Evolutionary conservation across 2,113 vertebrate species (phyloP).

Genomic region (Phycodurus eques): DNA sequence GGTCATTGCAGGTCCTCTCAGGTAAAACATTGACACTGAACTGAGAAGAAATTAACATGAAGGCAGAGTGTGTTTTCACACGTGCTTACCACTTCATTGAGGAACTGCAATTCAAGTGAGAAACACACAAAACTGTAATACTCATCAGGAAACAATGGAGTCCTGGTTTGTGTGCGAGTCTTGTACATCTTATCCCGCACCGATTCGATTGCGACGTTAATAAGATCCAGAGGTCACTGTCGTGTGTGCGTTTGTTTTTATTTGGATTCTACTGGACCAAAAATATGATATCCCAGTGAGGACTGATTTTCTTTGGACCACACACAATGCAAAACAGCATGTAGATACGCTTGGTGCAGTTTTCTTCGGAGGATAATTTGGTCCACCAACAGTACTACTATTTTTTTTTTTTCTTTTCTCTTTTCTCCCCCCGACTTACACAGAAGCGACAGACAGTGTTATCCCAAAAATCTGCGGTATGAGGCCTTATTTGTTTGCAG

Average conservation of each 20-base stretch:
- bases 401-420: too few species aligned
- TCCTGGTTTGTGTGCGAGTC: background rate
- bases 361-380: background rate
- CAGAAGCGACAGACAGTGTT: too few species aligned
- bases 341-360: background rate
- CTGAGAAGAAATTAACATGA: conserved; percentile 5
- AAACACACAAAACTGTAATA: conserved; percentile 17
- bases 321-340: too few species aligned
- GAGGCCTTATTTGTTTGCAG: too few species aligned
- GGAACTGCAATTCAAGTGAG: conserved; percentile 16
- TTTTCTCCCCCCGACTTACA: too few species aligned
- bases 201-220: conserved; percentile 64
- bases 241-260: conserved; percentile 9
- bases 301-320: too few species aligned
- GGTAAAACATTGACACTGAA: too few species aligned
- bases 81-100: conserved; percentile 8
- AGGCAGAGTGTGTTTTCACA: conserved; percentile 16
- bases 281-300: too few species aligned
- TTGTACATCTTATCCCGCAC: conserved; percentile 25
- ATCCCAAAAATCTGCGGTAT: too few species aligned
- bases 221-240: conserved; percentile 46
- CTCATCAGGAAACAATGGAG: conserved; percentile 13
- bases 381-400: background rate
- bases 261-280: background rate
- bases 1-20: too few species aligned